phyloP scores from a whole-genome alignment of 30 jellyfish, hydroid and myxozoan species.

The Aurelia sp. region DNA sequence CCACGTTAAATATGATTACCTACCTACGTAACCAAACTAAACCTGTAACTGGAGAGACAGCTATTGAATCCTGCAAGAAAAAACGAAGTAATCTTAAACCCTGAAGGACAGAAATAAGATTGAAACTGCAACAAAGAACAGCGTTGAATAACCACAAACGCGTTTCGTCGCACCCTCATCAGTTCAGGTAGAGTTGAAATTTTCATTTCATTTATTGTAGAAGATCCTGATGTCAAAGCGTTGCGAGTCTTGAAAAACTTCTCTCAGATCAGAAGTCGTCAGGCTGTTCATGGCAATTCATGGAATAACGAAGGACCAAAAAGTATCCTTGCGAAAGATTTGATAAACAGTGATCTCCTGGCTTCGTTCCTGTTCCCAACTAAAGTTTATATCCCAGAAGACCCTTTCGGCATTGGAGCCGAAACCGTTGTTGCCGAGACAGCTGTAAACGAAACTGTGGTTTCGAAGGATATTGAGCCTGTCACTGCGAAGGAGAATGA shows the following conservation, averaged over 20 bases:
- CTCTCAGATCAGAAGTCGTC: neutral
- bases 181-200: no score
- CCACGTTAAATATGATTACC: no score
- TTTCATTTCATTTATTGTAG: neutral
- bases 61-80: no score
- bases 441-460: neutral
- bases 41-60: no score
- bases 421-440: conserved; percentile 1
- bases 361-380: conserved; percentile 61
- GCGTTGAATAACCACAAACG: no score
- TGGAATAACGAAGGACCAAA: neutral
- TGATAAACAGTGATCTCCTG: conserved; percentile 39
- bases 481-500: conserved; percentile 35
- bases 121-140: no score
- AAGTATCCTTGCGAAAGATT: conserved; percentile 39
- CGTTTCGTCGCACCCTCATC: no score
- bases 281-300: neutral
- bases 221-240: conserved; percentile 29
- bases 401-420: conserved; percentile 75
- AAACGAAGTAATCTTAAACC: no score
- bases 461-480: neutral
- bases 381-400: conserved; percentile 51
- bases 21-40: no score
- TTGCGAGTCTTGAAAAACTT: conserved; percentile 2
- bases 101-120: no score